phyloP scores from a whole-genome alignment of 2,113 vertebrate genomes.

The Ameiurus melas region DNA sequence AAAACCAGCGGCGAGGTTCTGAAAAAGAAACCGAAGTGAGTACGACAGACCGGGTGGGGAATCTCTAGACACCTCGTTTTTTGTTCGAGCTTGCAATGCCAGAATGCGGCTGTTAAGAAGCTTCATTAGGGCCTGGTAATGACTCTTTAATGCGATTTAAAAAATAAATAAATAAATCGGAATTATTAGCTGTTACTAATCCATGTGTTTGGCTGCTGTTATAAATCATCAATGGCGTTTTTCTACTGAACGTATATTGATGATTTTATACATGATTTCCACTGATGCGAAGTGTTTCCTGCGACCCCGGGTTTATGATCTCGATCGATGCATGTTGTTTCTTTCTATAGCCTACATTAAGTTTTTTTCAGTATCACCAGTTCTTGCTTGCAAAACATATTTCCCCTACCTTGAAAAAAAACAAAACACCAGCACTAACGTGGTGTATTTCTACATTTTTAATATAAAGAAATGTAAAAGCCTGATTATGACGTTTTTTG shows the following conservation, averaged over 20 bases:
- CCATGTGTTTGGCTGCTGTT: too few relatives aligned
- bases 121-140: background rate
- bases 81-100: background rate
- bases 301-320: background rate
- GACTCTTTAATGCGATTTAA: background rate
- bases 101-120: background rate
- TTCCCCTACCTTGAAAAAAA: background rate
- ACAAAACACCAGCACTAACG: background rate
- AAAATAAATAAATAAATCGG: too few relatives aligned
- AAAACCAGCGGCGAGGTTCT: conserved; percentile 95
- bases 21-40: conserved; percentile 99
- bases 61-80: background rate
- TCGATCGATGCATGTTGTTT: background rate
- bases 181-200: background rate
- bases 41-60: background rate
- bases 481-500: background rate
- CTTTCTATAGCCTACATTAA: too few relatives aligned
- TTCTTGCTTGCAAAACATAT: background rate
- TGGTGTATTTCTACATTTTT: too few relatives aligned
- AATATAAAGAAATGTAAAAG: background rate
- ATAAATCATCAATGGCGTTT: background rate
- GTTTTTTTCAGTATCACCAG: too few relatives aligned
- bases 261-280: background rate
- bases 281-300: background rate
- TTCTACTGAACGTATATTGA: background rate